phyloP scores from a whole-genome alignment of 2,113 vertebrate species.

The Phainopepla nitens region DNA sequence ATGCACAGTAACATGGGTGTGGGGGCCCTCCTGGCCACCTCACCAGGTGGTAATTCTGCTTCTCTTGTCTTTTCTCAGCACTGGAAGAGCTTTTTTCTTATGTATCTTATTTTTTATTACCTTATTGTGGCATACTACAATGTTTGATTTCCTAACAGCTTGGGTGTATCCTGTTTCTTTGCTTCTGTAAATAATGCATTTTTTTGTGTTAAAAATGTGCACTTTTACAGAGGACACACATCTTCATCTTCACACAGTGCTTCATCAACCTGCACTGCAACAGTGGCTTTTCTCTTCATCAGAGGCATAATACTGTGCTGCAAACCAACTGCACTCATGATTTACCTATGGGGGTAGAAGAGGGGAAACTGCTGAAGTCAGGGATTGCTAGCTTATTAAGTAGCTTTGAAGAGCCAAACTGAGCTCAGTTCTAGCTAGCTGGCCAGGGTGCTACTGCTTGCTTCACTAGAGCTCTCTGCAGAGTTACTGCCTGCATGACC shows the following conservation, averaged over 20 bases:
- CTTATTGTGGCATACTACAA: neutral
- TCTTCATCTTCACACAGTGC: neutral
- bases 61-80: neutral
- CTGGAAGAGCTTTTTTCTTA: neutral
- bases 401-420: neutral
- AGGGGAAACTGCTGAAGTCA: neutral
- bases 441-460: neutral
- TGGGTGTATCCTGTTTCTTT: neutral
- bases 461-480: neutral
- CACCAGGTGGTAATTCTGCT: neutral
- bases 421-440: neutral
- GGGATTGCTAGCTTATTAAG: neutral
- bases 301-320: rapidly evolving
- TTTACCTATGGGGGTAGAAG: rapidly evolving
- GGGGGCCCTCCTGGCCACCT: neutral
- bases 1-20: rapidly evolving
- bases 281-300: neutral
- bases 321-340: neutral
- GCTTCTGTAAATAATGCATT: neutral
- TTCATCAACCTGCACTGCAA: neutral
- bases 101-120: neutral
- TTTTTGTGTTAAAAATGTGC: neutral
- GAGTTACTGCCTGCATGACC: neutral
- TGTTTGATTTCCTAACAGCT: neutral
- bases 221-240: neutral